Evolutionary conservation across 2,797 vertebrate species (phyloP), one percentile per base, ranked within the genome.

Genomic region (Spinibarbus caldwelli): DNA sequence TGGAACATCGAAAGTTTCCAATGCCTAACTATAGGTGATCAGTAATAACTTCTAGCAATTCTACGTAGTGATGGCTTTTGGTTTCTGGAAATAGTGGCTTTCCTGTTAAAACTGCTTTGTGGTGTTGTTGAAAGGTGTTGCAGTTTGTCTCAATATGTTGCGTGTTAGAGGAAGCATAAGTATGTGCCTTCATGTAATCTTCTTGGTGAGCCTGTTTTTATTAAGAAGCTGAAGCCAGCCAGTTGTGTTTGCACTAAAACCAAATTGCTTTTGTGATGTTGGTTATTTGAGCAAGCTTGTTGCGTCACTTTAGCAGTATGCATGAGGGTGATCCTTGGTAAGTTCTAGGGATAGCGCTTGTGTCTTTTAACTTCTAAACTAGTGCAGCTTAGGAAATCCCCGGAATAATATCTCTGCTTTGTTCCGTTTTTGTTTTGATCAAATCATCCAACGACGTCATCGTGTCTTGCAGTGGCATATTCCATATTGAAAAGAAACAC

Each of bases 201-300:
- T 94, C 94, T 95, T 93, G 95, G 95, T 96, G 95, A 96, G 95
- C 94, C 95, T 94, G 95, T 95, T 95, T 94, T 95, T 95, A 93
- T 95, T 95, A 94, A 94, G 93, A 96, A 95, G 95, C 95, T 94
- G 94, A 95, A 95, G 95, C 95, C 95, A 96, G 95, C 95, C 95
- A 95, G 95, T 95, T 95, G 94, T 95, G 95, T 96, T 96, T 96
- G 95, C 95, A 96, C 95, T 96, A 96, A 95, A 92, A 95, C 94
- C 85, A 95, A 95, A 95, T 95, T 95, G 95, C 95, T 96, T 96
- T 94, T 87, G 95, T 95, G 94, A 94, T 95, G 95, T 96, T 94
- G 94, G 95, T 94, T 94, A 94, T 95, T 95, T 94, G 94, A 95
- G 94, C 94, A 93, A 95, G 95, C 94, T 95, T 95, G 95, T 96